phyloP scores from a whole-genome alignment of 2,888 invertebrate species.

The Ypsolopha scabrella region DNA sequence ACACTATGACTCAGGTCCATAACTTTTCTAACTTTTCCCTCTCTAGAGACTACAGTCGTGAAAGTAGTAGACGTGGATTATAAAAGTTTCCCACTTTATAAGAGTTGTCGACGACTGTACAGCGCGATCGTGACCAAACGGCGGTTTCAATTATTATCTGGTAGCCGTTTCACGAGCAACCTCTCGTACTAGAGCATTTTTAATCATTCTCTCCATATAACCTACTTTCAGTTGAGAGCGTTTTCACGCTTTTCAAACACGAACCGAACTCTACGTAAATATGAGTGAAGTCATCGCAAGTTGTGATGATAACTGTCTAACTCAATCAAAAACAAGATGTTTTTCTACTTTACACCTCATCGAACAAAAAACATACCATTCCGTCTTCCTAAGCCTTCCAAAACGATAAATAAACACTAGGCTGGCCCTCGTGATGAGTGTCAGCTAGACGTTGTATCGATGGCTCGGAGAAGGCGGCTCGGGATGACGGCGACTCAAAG shows the following conservation, averaged over 20 bases:
- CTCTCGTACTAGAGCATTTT: constrained; percentile 37
- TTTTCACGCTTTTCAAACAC: too few species aligned
- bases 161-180: constrained; percentile 22
- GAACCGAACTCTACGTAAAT: too few species aligned
- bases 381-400: constrained; percentile 62
- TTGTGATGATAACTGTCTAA: constrained; percentile 3
- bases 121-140: constrained; percentile 60
- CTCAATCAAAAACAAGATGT: constrained; percentile 38
- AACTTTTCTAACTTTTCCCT: too few species aligned
- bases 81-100: constrained; percentile 9
- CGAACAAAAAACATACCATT: constrained; percentile 59
- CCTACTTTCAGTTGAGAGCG: constrained; percentile 21
- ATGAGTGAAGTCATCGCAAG: too few species aligned
- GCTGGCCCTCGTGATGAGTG: constrained; percentile 38
- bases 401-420: constrained; percentile 69
- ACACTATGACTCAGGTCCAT: too few species aligned
- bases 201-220: constrained; percentile 43
- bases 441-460: constrained; percentile 27
- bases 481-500: constrained; percentile 69
- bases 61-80: background rate
- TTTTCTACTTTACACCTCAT: constrained; percentile 54
- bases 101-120: constrained; percentile 30
- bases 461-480: constrained; percentile 43
- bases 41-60: too few species aligned
- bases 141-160: constrained; percentile 66